Evolutionary conservation across 1,140 invertebrate genomes (phyloP).

Genomic region (Delia radicum): DNA sequence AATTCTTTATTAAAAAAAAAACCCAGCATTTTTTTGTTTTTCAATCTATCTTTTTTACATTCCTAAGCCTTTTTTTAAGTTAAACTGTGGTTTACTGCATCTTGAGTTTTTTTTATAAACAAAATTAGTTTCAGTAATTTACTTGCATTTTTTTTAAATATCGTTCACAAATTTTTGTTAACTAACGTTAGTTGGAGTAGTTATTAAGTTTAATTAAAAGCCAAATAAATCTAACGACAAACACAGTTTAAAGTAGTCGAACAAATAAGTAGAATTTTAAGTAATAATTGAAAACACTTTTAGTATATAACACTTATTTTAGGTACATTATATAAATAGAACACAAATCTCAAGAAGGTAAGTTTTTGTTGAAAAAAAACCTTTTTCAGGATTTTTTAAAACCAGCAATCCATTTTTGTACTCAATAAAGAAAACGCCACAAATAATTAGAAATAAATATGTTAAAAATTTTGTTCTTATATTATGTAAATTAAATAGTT

Average conservation of each 20-base stretch:
- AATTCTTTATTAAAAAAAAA: too few relatives aligned
- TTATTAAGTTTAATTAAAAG: conserved; percentile 10
- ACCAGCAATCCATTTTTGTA: background rate
- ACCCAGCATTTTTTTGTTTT: too few relatives aligned
- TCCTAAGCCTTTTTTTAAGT: background rate
- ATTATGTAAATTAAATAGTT: too few relatives aligned
- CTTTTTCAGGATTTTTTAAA: background rate
- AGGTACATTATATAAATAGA: background rate
- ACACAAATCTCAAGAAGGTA: background rate
- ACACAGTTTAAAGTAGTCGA: background rate
- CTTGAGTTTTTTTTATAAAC: background rate
- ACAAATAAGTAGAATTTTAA: background rate
- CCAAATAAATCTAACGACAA: background rate
- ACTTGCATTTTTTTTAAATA: background rate
- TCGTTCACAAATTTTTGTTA: background rate
- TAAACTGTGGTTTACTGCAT: background rate
- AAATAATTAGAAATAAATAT: too few relatives aligned
- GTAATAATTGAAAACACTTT: background rate
- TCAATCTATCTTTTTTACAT: background rate
- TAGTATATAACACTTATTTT: background rate
- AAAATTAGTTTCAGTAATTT: background rate
- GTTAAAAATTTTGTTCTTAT: background rate
- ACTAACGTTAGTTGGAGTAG: background rate
- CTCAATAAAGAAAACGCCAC: background rate
- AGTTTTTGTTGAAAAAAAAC: background rate